A percentile compares a stretch with the other conserved stretches of the same genome.
These are phyloP conservation scores for Caenorhabditis briggsae DNA, from an alignment of 1,140 invertebrate genomes.

Conservation along the genomic window DNA sequence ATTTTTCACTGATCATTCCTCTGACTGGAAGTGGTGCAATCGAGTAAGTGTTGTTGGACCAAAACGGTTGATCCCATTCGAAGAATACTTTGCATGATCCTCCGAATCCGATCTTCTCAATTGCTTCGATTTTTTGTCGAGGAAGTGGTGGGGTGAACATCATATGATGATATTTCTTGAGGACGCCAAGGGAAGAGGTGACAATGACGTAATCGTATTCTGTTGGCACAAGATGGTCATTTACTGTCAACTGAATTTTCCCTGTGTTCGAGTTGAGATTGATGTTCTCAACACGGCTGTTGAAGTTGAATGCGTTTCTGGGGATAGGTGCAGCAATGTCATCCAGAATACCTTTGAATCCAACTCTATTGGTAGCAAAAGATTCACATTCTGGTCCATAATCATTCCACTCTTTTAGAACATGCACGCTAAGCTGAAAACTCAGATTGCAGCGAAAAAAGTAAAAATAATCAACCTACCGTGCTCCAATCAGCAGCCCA, in stretches of 20 bases:
- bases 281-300: slow-evolving; percentile 57
- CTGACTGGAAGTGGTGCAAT: slow-evolving; percentile 57
- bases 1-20: slow-evolving; percentile 57
- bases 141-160: slow-evolving; percentile 59
- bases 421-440: slow-evolving; percentile 51
- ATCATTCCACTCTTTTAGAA: slow-evolving; percentile 60
- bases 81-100: slow-evolving; percentile 63
- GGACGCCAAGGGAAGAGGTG: slow-evolving; percentile 64
- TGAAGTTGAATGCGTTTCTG: slow-evolving; percentile 49
- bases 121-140: slow-evolving; percentile 56
- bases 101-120: slow-evolving; percentile 64
- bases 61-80: slow-evolving; percentile 58
- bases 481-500: slow-evolving; percentile 64
- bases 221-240: slow-evolving; percentile 19
- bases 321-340: slow-evolving; percentile 31
- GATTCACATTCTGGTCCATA: slow-evolving; percentile 60
- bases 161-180: slow-evolving; percentile 64
- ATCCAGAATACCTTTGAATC: slow-evolving; percentile 60
- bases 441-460: no score
- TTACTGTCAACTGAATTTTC: slow-evolving; percentile 36
- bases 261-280: slow-evolving; percentile 18
- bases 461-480: not conserved
- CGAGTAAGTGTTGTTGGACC: slow-evolving; percentile 55
- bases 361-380: slow-evolving; percentile 54
- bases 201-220: slow-evolving; percentile 67